Evolutionary conservation across 2,888 invertebrate genomes (phyloP).

Genomic region (Dolichopus griseipennis): DNA sequence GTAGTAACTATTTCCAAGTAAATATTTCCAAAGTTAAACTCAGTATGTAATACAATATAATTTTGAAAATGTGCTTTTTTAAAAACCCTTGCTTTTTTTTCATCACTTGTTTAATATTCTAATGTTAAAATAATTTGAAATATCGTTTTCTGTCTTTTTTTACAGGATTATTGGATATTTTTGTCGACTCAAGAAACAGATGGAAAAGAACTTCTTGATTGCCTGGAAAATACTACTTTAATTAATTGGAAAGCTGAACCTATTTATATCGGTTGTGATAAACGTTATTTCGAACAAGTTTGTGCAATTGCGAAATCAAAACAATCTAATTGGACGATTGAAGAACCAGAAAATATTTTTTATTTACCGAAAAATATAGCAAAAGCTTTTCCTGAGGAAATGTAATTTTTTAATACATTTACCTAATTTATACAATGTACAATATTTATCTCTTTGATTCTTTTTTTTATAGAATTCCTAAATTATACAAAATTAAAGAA

Average conservation of each 20-base stretch:
- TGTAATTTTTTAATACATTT: not conserved
- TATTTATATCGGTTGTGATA: conserved; percentile 18
- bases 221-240: conserved; percentile 17
- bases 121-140: too few relatives aligned
- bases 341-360: conserved; percentile 16
- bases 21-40: too few relatives aligned
- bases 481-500: conserved; percentile 9
- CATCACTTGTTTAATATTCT: too few relatives aligned
- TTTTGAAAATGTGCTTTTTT: too few relatives aligned
- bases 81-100: too few relatives aligned
- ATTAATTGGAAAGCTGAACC: conserved; percentile 19
- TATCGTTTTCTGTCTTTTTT: not conserved
- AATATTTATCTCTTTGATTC: not conserved
- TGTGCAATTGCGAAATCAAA: conserved; percentile 17
- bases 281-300: conserved; percentile 14
- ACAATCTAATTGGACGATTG: conserved; percentile 17
- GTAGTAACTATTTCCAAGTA: too few relatives aligned
- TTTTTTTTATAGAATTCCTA: conserved; percentile 16
- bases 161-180: conserved; percentile 20
- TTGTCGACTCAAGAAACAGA: conserved; percentile 17
- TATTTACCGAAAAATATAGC: conserved; percentile 16
- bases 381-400: not conserved
- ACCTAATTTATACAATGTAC: not conserved
- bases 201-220: conserved; percentile 19
- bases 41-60: too few relatives aligned